A percentile compares a stretch with the other conserved stretches of the same genome.
These are phyloP conservation scores for Epsilonema sp. DNA, from an alignment of 2,888 invertebrate genomes.

Conservation along the genomic window DNA sequence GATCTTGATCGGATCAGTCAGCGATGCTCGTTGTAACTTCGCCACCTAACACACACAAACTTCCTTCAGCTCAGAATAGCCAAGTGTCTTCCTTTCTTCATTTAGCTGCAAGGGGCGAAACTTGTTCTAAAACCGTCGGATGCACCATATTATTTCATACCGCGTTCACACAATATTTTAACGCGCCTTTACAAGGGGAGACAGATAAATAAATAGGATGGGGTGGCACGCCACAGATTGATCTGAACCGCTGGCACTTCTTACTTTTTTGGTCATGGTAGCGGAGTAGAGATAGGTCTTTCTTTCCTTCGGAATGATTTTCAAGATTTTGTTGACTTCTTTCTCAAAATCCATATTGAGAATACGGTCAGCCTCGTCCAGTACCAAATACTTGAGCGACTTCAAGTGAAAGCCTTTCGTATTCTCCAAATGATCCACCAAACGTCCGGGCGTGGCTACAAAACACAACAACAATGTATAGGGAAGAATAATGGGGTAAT, in stretches of 20 bases:
- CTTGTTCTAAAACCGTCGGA: not conserved
- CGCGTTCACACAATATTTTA: not conserved
- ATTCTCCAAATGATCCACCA: constrained; percentile 88
- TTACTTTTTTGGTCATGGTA: constrained; percentile 68
- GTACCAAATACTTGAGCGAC: constrained; percentile 56
- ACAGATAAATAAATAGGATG: too few relatives aligned
- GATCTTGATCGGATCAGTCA: constrained; percentile 80
- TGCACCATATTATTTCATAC: not conserved
- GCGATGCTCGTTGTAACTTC: constrained; percentile 80
- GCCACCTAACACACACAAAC: constrained; percentile 39
- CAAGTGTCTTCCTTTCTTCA: not conserved
- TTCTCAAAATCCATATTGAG: constrained; percentile 97
- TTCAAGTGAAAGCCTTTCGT: constrained; percentile 88
- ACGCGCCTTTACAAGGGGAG: not conserved
- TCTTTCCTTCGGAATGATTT: constrained; percentile 70
- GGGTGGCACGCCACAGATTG: not conserved
- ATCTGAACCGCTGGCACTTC: not conserved
- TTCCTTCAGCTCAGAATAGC: not conserved
- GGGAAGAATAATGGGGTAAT: too few relatives aligned
- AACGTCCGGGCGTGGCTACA: constrained; percentile 66
- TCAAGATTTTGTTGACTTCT: constrained; percentile 75
- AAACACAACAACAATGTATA: constrained; percentile 2
- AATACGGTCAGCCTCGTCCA: constrained; percentile 98
- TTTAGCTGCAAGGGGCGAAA: too few relatives aligned
- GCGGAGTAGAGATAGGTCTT: constrained; percentile 86